Evolutionary conservation across 92 coral and sea anemone genomes (phyloP), one percentile per base, ranked within the genome.

Genomic region (Phymanthus crucifer): DNA sequence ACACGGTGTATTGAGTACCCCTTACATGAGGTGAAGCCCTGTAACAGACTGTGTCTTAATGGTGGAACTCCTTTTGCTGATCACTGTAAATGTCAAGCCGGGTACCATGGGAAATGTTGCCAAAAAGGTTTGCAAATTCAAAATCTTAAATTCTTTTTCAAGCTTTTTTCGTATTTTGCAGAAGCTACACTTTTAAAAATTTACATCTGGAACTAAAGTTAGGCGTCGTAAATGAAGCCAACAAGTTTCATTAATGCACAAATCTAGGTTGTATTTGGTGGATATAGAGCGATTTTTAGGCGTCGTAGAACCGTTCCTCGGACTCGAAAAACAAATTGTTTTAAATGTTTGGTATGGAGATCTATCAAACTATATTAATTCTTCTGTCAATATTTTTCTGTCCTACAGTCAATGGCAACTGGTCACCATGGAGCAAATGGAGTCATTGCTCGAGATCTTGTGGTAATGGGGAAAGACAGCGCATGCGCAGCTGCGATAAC

Each of bases 101-200:
- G 90, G 6, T 87, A 87, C 52, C 67, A 58, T 26, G 90, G 90
- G 3, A 79, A 36, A 12, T 87, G 90, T 46, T 87, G 90, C 19
- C 72, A 87, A 50, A 73, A 40, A 35, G 90, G 90, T 87, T 21
- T 52, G 35, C 13, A 61, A 61, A 17, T 8, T 26, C 21, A 23
- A 58, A 2, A 6, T 54, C 24, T 58, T 6, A 61, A 24, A 61
- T 61, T 18, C n/a, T 5, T 54, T 61, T 61, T 18, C 34, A 24
- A n/a, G 5, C 29, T 26, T 23, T 61, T 27, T 27, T 5, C 29
- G 2, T 27, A 12, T 5, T 24, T 27, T 61, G n/a, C n/a, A n/a
- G n/a, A n/a, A n/a, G n/a, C n/a, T n/a, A n/a, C n/a, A n/a, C n/a
- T n/a, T n/a, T n/a, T n/a, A n/a, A n/a, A n/a, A n/a, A n/a, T n/a